Evolutionary conservation across 2,113 vertebrate species (phyloP).

Genomic region (Psephotus haematonotus): DNA sequence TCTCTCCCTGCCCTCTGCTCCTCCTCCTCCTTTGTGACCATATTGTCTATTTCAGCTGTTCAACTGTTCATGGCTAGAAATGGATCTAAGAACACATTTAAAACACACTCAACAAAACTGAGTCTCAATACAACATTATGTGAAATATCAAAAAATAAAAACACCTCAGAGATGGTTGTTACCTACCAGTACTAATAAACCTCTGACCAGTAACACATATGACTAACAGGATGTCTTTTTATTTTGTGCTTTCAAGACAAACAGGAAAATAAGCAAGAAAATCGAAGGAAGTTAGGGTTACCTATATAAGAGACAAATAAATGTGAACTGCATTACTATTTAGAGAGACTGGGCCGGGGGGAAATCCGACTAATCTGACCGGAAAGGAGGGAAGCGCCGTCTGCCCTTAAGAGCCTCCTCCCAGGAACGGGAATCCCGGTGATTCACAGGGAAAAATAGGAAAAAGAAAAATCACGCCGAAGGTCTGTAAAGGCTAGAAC

Average conservation of each 20-base stretch:
- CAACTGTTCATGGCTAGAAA: neutral
- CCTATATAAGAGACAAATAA: neutral
- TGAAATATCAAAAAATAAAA: neutral
- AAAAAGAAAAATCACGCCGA: neutral
- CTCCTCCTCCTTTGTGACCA: neutral
- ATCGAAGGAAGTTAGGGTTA: neutral
- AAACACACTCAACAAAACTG: neutral
- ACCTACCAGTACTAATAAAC: neutral
- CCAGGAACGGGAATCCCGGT: neutral
- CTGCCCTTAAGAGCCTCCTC: constrained; percentile 13
- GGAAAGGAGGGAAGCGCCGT: constrained; percentile 12
- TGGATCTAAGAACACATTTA: neutral
- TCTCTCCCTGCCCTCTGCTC: neutral
- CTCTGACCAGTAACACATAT: neutral
- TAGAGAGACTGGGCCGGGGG: neutral
- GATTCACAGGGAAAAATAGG: neutral
- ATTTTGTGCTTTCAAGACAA: neutral
- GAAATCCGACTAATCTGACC: constrained; percentile 12
- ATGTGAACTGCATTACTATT: neutral
- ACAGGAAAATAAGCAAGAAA: neutral
- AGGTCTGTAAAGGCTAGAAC: neutral
- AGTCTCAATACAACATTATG: fast-evolving
- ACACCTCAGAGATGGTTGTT: fast-evolving
- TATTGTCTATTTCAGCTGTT: neutral
- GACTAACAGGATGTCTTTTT: neutral